Evolutionary conservation across 2,888 invertebrate genomes (phyloP).

Genomic region (Ernsta delagoae): DNA sequence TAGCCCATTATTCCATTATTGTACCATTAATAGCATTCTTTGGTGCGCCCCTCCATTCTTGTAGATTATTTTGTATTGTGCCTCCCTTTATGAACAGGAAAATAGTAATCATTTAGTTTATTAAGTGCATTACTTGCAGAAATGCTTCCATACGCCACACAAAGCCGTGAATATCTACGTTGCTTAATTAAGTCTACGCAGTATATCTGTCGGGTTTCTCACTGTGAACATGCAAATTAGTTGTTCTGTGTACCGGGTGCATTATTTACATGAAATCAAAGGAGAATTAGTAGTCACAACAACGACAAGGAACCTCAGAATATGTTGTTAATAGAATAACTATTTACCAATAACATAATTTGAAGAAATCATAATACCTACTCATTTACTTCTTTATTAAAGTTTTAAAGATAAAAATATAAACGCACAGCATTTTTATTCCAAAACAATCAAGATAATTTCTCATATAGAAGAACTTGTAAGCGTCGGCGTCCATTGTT

Average conservation of each 20-base stretch:
- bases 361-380: slow-evolving; percentile 32
- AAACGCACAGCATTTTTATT: neutral
- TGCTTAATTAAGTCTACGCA: slow-evolving; percentile 33
- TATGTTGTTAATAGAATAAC: neutral
- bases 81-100: slow-evolving; percentile 69
- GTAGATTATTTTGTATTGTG: slow-evolving; percentile 77
- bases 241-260: slow-evolving; percentile 19
- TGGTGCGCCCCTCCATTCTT: slow-evolving; percentile 70
- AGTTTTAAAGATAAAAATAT: neutral
- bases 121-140: slow-evolving; percentile 79
- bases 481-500: slow-evolving; percentile 24
- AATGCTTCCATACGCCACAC: slow-evolving; percentile 41
- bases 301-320: neutral
- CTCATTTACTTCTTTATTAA: too few species aligned
- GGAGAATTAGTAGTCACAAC: slow-evolving; percentile 13
- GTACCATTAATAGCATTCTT: slow-evolving; percentile 75
- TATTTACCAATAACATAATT: slow-evolving; percentile 25
- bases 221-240: slow-evolving; percentile 34
- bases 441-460: slow-evolving; percentile 4
- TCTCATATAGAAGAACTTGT: neutral
- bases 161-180: slow-evolving; percentile 34
- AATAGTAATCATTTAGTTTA: slow-evolving; percentile 80
- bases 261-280: slow-evolving; percentile 31
- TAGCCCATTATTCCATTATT: slow-evolving; percentile 56
- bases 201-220: slow-evolving; percentile 22